Evolutionary conservation across 1,140 invertebrate species (phyloP).

Genomic region (Drosophila carrolli): DNA sequence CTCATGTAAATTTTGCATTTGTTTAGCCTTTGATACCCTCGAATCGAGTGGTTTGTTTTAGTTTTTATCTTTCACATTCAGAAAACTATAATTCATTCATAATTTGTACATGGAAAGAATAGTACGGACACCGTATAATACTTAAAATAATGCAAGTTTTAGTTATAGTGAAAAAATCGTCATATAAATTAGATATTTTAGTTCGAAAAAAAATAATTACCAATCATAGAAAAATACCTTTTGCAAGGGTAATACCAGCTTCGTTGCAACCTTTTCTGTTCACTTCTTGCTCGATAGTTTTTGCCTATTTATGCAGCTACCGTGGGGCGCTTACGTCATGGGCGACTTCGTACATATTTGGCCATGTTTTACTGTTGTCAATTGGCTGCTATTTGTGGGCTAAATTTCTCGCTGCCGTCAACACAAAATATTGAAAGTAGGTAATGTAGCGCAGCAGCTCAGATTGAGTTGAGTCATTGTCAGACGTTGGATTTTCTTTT

Average conservation of each 20-base stretch:
- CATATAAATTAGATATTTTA: no score
- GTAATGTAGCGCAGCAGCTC: constrained; percentile 53
- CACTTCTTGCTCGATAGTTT: constrained; percentile 17
- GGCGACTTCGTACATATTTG: constrained; percentile 60
- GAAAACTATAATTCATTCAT: no score
- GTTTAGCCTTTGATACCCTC: constrained; percentile 25
- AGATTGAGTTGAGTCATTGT: constrained; percentile 40
- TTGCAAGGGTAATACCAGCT: constrained; percentile 5
- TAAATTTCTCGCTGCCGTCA: constrained; percentile 58
- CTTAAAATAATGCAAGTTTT: no score
- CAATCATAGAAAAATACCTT: background rate
- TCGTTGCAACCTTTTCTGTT: constrained; percentile 1
- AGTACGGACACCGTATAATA: no score
- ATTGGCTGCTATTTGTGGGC: constrained; percentile 55
- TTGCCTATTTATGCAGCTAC: constrained; percentile 56
- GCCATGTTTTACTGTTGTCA: constrained; percentile 80
- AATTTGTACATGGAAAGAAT: no score
- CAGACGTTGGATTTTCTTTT: constrained; percentile 26
- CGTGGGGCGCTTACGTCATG: constrained; percentile 64
- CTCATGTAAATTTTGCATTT: constrained; percentile 47
- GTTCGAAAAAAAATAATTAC: background rate
- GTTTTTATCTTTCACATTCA: no score
- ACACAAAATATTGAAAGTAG: constrained; percentile 73
- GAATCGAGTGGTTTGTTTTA: background rate
- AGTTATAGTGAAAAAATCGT: no score